Evolutionary conservation across 1,140 invertebrate species (phyloP).

Genomic region (Apocrypta bakeri): DNA sequence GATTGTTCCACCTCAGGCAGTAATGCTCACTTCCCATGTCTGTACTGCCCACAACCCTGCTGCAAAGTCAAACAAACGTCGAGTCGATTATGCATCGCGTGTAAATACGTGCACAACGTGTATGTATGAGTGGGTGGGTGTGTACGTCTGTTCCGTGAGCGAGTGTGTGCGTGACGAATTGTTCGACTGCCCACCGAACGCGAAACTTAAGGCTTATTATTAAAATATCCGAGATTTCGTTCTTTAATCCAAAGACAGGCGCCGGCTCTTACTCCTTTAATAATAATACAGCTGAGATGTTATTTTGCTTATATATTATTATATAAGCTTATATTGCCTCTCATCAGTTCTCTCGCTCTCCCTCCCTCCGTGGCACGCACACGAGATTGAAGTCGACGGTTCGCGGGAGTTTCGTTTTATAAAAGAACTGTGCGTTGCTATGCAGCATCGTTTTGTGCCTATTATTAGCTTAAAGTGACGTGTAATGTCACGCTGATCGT

Average conservation of each 20-base stretch:
- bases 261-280: slow-evolving; percentile 15
- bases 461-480: neutral
- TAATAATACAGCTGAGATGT: slow-evolving; percentile 36
- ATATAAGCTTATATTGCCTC: too few relatives aligned
- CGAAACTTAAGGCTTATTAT: slow-evolving; percentile 19
- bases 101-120: neutral
- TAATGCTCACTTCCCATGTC: slow-evolving; percentile 97
- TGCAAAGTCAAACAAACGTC: slow-evolving; percentile 63
- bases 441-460: neutral
- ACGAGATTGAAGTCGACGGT: neutral
- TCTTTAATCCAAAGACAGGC: slow-evolving; percentile 9
- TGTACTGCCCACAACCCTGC: slow-evolving; percentile 88
- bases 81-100: neutral
- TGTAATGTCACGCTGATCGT: neutral
- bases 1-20: slow-evolving; percentile 97
- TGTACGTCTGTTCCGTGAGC: too few relatives aligned
- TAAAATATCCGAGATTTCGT: slow-evolving; percentile 18
- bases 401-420: neutral
- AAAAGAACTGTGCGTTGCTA: too few relatives aligned
- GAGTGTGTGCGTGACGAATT: neutral
- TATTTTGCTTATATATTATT: slow-evolving; percentile 25
- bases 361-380: neutral
- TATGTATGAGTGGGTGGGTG: too few relatives aligned
- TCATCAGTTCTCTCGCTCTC: too few relatives aligned
- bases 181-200: neutral